Evolutionary conservation across 2,797 vertebrate genomes (phyloP), one percentile per base, ranked within the genome.

Genomic region (Sebastes cheni): DNA sequence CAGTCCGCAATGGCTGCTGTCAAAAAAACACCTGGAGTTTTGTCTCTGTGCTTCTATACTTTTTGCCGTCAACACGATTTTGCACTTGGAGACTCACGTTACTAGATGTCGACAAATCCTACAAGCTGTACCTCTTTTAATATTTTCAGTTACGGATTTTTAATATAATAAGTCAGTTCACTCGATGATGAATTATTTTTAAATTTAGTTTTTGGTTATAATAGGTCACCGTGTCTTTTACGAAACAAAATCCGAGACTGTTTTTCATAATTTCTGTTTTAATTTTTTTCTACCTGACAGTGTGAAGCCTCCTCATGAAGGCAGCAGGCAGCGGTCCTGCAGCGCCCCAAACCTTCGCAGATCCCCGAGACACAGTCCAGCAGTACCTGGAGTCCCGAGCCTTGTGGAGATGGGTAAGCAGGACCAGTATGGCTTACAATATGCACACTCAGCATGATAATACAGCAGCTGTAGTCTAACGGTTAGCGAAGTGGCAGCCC

Each of bases 301-400:
- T 86, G 93, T 96, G 80, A 98, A 96, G 87, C 96, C 96, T 72
- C 91, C 97, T 70, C 95, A 96, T 16, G 97, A 99, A 84, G 96
- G 96, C 79, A 97, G 96, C 92, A 96, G 98, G 67, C 97, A 99
- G 85, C 96, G 98, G 78, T 99, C 98, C 32, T 98, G 97, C 89
- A 99, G 97, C 82, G 96, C 97, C 78, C 98, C 98, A 0, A 99
- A 98, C 95, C 96, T 99, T 75, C 97, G 97, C 54, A 96, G 97
- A 84, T 97, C 97, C 36, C 97, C 97, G 0, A 95, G 97, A 94
- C 97, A 96, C 84, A 97, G 94, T 2, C 96, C 97, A 9, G 96
- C 97, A 3, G 96, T 98, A 67, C 98, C 97, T 9, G 97, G 96
- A 36, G 98, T 99, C 83, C 97, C 97, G 65, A 97, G 98, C 93